These are phyloP conservation scores for Zhuqinia jingwanae DNA, from an alignment of 2,888 invertebrate genomes.

Conservation along the genomic window DNA sequence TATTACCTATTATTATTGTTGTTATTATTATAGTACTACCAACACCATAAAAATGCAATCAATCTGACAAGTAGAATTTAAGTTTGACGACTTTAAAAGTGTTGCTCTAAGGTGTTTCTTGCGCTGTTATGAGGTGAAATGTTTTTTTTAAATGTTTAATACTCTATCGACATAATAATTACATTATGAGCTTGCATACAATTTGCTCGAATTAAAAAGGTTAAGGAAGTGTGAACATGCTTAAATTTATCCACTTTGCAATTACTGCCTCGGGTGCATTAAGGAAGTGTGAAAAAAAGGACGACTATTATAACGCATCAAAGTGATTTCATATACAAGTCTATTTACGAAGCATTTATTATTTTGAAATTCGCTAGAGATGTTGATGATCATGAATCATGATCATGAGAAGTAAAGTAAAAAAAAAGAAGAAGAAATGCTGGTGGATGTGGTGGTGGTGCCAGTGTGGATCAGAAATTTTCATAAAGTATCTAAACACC, in stretches of 20 bases:
- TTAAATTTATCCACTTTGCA: not conserved
- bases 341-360: not conserved
- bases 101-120: too few relatives aligned
- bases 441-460: slow-evolving; percentile 8
- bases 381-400: not conserved
- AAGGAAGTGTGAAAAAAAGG: not conserved
- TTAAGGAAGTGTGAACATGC: not conserved
- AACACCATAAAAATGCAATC: too few relatives aligned
- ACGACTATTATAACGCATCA: not conserved
- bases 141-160: too few relatives aligned
- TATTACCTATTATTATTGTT: too few relatives aligned
- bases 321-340: not conserved
- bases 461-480: slow-evolving; percentile 13
- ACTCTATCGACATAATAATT: slow-evolving; percentile 55
- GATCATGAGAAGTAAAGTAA: not conserved
- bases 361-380: not conserved
- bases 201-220: not conserved
- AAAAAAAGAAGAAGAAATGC: not conserved
- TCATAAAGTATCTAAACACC: not conserved
- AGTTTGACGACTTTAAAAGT: too few relatives aligned
- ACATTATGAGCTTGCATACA: slow-evolving; percentile 48
- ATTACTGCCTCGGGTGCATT: too few relatives aligned
- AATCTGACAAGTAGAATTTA: too few relatives aligned
- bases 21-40: too few relatives aligned
- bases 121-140: not conserved